Evolutionary conservation across 2,888 invertebrate species (phyloP), one percentile per base, ranked within the genome.

Genomic region (Lycaena phlaeas): DNA sequence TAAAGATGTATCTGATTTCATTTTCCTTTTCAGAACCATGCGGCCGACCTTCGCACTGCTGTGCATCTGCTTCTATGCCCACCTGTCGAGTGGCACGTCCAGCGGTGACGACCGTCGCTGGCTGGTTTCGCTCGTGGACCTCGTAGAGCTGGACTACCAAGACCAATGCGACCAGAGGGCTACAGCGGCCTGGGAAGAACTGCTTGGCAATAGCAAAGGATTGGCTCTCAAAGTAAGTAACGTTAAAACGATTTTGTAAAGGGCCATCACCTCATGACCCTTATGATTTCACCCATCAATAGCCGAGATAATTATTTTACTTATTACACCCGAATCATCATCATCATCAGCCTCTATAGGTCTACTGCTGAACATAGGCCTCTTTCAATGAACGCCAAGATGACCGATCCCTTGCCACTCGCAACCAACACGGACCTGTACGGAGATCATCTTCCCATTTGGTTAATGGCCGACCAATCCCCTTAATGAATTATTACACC

Each of bases 111-210:
- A 79, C 41, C 61, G 66, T 38, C 56, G 65, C 53, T 74, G 72
- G 70, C 61, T 82, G 27, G 62, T 66, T 4, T 69, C 78, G 0
- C 53, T 85, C 6, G 59, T 86, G 7, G 76, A 82, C 9, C 53
- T 85, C 9, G 71, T 86, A 6, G 85, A 86, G 46, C 42, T 84
- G 50, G 86, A 86, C 36, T 81, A 85, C 38, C 76, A 76, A 34
- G 86, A 86, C 42, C 68, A 71, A 25, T 86, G 86, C 44, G 73
- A 70, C 27, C 63, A 68, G 40, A 59, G 70, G 27, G 79, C 84
- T 1, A 58, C 56, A 5, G 79, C 84, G 0, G 54, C 71, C 3
- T 84, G 84, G 79, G 66, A 69, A 17, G 77, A 84, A 49, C 68
- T 85, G 1, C 58, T 67, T 17, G 76, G 74, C 0, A 63, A 61